Evolutionary conservation across 2,888 invertebrate genomes (phyloP).

Genomic region (Tortrix viridana): DNA sequence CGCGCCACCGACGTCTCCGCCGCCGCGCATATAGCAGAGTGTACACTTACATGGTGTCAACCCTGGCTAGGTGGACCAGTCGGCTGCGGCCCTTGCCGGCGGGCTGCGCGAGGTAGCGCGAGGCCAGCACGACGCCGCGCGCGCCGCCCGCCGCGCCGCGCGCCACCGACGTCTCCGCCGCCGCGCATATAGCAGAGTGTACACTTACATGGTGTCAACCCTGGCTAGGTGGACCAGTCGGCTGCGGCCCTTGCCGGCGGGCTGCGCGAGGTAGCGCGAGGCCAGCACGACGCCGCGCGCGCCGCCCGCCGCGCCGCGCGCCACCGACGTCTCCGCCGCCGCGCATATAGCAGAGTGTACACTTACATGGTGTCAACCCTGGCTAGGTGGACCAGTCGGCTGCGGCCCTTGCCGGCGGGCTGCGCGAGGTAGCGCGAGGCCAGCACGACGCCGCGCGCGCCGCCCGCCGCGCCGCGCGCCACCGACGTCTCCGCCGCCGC

Average conservation of each 20-base stretch:
- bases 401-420: constrained; percentile 92
- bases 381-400: constrained; percentile 90
- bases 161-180: no score
- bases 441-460: constrained; percentile 72
- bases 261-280: constrained; percentile 96
- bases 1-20: no score
- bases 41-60: no score
- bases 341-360: constrained; percentile 66
- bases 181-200: no score
- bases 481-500: no score
- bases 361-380: constrained; percentile 71
- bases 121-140: no score
- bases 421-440: constrained; percentile 93
- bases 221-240: constrained; percentile 94
- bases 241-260: constrained; percentile 95
- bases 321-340: constrained; percentile 92
- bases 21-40: no score
- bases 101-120: no score
- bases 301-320: constrained; percentile 94
- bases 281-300: constrained; percentile 94
- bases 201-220: constrained; percentile 80
- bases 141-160: no score
- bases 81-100: no score
- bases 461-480: no score
- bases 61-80: no score